phyloP scores from a whole-genome alignment of 1,140 invertebrate species.

The Ceratosolen solmsi region DNA sequence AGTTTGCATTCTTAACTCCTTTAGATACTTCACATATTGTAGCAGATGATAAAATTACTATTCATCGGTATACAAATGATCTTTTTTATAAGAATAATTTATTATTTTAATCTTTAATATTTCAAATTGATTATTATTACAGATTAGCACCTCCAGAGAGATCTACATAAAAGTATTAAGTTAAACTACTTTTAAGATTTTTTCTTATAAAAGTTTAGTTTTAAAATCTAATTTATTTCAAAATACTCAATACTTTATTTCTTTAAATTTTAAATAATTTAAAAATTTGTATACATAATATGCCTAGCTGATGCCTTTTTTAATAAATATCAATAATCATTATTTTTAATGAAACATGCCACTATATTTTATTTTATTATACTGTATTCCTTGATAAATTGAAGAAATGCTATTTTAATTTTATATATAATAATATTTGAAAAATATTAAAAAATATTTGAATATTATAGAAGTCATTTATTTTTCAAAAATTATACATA shows the following conservation, averaged over 20 bases:
- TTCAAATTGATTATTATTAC: background rate
- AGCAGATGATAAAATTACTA: conserved; percentile 73
- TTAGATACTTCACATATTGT: conserved; percentile 78
- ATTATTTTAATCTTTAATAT: background rate
- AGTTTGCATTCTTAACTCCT: conserved; percentile 86
- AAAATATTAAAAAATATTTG: no score
- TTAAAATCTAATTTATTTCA: conserved; percentile 26
- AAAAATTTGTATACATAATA: conserved; percentile 21
- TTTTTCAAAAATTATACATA: no score
- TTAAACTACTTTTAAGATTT: conserved; percentile 17
- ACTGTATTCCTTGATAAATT: no score
- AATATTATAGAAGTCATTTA: no score
- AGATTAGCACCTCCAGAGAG: conserved; percentile 44
- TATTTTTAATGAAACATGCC: conserved; percentile 21
- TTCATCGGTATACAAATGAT: conserved; percentile 69
- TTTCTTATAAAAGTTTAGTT: conserved; percentile 25
- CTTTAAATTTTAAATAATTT: conserved; percentile 27
- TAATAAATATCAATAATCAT: conserved; percentile 13
- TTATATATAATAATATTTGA: no score
- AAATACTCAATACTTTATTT: conserved; percentile 39
- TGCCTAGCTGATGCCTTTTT: conserved; percentile 42
- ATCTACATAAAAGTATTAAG: conserved; percentile 29
- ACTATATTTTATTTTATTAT: background rate
- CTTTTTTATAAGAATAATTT: background rate
- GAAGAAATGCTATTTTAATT: no score